Evolutionary conservation across 2,797 vertebrate species (phyloP).

Genomic region (Etheostoma nigrum): DNA sequence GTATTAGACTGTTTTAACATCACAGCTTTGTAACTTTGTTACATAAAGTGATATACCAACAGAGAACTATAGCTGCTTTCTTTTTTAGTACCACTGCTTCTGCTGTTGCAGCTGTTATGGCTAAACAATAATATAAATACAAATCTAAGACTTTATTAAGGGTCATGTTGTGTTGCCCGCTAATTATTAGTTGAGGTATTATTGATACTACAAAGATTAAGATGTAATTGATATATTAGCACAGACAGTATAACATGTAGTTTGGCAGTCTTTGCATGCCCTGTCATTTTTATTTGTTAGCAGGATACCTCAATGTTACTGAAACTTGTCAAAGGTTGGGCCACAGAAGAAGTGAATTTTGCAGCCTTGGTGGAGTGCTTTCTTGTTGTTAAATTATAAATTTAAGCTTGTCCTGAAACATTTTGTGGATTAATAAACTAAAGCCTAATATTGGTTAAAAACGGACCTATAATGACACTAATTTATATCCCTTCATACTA

Average conservation of each 20-base stretch:
- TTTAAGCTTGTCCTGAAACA: too few species aligned
- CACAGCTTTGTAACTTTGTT: constrained; percentile 64
- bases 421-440: too few species aligned
- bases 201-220: background rate
- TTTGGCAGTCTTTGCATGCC: background rate
- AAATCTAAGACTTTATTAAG: background rate
- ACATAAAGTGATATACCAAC: constrained; percentile 37
- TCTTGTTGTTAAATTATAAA: too few species aligned
- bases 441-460: background rate
- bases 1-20: constrained; percentile 61
- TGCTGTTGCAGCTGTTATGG: background rate
- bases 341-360: background rate
- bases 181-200: background rate
- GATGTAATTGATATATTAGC: background rate
- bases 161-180: background rate
- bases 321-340: background rate
- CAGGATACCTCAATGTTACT: background rate
- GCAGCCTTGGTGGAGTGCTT: too few species aligned
- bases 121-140: background rate
- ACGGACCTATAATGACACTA: background rate
- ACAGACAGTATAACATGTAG: background rate
- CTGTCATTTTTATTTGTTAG: background rate
- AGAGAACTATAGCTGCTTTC: constrained; percentile 14
- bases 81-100: background rate
- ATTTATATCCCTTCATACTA: background rate